These are phyloP conservation scores for Umimayanthus chanpuru DNA, from an alignment of 92 coral and sea anemone genomes.

Conservation along the genomic window DNA sequence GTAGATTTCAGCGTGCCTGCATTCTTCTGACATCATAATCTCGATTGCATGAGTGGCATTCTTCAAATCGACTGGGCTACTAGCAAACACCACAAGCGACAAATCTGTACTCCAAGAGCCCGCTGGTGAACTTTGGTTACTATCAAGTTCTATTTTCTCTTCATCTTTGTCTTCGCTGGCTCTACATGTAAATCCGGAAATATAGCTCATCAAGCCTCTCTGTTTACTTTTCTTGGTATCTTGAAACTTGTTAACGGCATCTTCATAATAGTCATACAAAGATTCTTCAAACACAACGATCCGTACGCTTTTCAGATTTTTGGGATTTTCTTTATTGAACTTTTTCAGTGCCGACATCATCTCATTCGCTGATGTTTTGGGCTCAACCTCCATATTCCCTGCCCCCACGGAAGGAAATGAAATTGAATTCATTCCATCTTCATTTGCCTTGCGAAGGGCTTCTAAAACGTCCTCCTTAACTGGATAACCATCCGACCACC, in stretches of 20 bases:
- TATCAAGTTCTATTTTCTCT: no score
- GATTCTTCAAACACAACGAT: conserved; percentile 60
- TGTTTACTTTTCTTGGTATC: conserved; percentile 19
- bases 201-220: not conserved
- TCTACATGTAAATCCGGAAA: not conserved
- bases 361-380: conserved; percentile 56
- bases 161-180: not conserved
- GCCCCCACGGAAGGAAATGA: conserved; percentile 82
- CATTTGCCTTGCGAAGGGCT: conserved; percentile 54
- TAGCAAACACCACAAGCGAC: conserved; percentile 41
- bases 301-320: conserved; percentile 53
- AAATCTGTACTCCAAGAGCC: conserved; percentile 5
- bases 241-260: conserved; percentile 21
- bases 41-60: conserved; percentile 48
- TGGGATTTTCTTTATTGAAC: conserved; percentile 55
- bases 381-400: conserved; percentile 36
- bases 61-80: conserved; percentile 16
- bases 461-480: conserved; percentile 32
- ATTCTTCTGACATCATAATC: conserved; percentile 47
- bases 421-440: conserved; percentile 48
- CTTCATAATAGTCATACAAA: not conserved
- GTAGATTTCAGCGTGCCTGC: conserved; percentile 45
- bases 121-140: not conserved
- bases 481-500: not conserved
- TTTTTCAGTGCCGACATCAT: conserved; percentile 57